Conservation (phyloP, 2,888 invertebrate genomes). For the Rugalucina vietnamica region DNA sequence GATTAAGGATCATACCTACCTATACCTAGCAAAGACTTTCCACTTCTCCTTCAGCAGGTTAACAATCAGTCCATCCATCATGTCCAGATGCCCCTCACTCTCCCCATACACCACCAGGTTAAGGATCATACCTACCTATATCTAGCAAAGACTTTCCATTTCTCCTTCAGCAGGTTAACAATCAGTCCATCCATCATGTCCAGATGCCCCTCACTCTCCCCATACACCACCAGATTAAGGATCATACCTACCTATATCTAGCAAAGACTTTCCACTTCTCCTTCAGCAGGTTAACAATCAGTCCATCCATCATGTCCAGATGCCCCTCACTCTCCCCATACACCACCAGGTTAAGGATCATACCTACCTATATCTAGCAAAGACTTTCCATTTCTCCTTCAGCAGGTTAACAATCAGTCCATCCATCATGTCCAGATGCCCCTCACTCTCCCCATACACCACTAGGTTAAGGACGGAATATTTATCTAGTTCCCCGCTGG, state of each 20-base stretch:
- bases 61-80: conserved; percentile 96
- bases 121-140: conserved; percentile 87
- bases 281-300: conserved; percentile 95
- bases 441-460: conserved; percentile 96
- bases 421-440: conserved; percentile 97
- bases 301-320: conserved; percentile 96
- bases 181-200: conserved; percentile 97
- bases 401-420: conserved; percentile 96
- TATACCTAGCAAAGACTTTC: conserved; percentile 93
- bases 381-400: conserved; percentile 99
- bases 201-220: conserved; percentile 96
- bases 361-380: conserved; percentile 87
- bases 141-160: conserved; percentile 97
- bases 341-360: conserved; percentile 96
- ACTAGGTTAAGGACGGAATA: conserved; percentile 97
- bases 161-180: conserved; percentile 96
- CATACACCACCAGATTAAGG: conserved; percentile 97
- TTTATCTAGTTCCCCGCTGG: conserved; percentile 91
- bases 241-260: conserved; percentile 85
- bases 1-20: conserved; percentile 91
- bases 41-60: conserved; percentile 98
- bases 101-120: conserved; percentile 99
- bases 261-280: conserved; percentile 99
- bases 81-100: conserved; percentile 95
- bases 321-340: conserved; percentile 98